Percentiles rank a stretch among this genome's conserved stretches.
These are phyloP conservation scores for Lytechinus pictus DNA, from an alignment of 35 echinoderm and acorn worm genomes.

Conservation along the genomic window DNA sequence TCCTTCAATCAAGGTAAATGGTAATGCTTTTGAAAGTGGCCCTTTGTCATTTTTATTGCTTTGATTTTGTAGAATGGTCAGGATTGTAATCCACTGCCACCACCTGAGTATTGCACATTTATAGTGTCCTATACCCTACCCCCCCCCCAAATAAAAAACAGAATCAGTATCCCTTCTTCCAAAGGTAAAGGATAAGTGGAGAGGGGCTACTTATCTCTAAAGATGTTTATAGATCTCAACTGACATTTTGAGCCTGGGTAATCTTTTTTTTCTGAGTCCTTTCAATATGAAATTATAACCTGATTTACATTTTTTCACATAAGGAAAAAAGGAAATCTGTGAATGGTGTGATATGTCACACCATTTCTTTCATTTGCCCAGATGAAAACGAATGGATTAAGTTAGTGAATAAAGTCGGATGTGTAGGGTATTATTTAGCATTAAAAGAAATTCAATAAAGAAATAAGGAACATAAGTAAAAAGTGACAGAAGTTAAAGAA, in stretches of 20 bases:
- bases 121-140: neutral
- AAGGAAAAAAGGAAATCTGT: neutral
- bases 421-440: neutral
- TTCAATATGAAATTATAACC: neutral
- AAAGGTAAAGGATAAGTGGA: too few relatives aligned
- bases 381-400: neutral
- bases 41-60: neutral
- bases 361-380: neutral
- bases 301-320: neutral
- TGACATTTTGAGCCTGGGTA: too few relatives aligned
- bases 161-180: too few relatives aligned
- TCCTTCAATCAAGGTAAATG: neutral
- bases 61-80: neutral
- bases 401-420: neutral
- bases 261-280: neutral
- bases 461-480: neutral
- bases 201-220: too few relatives aligned
- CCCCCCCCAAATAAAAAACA: too few relatives aligned
- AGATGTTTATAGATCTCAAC: too few relatives aligned
- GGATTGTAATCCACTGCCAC: neutral
- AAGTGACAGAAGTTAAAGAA: neutral
- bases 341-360: neutral
- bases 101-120: neutral
- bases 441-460: neutral
- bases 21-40: neutral